Evolutionary conservation across 2,797 vertebrate species (phyloP), one percentile per base, ranked within the genome.

Genomic region (Salarias fasciatus): DNA sequence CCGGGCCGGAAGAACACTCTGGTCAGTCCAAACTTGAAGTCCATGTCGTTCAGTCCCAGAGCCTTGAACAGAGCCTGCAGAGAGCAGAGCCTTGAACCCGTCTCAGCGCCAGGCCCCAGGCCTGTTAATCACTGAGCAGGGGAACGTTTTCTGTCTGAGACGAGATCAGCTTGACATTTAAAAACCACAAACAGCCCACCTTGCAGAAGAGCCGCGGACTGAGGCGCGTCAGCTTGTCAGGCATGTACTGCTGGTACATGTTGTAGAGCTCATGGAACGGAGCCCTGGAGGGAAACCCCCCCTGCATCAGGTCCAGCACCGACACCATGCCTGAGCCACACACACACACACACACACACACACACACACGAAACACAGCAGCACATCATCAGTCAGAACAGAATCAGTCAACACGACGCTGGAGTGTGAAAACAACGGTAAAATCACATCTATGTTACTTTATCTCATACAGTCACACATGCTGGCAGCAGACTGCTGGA

Each of bases 181-280:
- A n/a, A n/a, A n/a, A n/a, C n/a, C n/a, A n/a, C n/a, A n/a, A n/a
- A n/a, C n/a, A 51, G 53, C 77, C 29, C 64, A 99, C 98, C 94
- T 99, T 99, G 94, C 98, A 99, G 87, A 99, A 99, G 14, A 99
- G 95, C 53, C 98, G 93, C 48, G 98, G 96, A 83, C 98, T 96
- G 72, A 99, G 90, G 9, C 97, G 93, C 55, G 95, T 94, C 37
- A 99, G 89, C 76, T 98, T 99, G 40, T 88, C 93, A 5, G 98
- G 98, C 92, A 99, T 94, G 36, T 96, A 99, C 64, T 96, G 93
- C 85, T 99, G 96, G 77, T 99, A 99, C 98, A 99, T 98, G 84
- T 97, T 98, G 89, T 99, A 99, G 5, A 99, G 94, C 67, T 99
- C 98, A 33, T 99, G 97, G 91, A 99, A 99, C 0, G 97, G 95